Percentiles rank a stretch among this genome's conserved stretches.
phyloP scores from a whole-genome alignment of 2,888 invertebrate genomes.

The Thymelicus sylvestris region DNA sequence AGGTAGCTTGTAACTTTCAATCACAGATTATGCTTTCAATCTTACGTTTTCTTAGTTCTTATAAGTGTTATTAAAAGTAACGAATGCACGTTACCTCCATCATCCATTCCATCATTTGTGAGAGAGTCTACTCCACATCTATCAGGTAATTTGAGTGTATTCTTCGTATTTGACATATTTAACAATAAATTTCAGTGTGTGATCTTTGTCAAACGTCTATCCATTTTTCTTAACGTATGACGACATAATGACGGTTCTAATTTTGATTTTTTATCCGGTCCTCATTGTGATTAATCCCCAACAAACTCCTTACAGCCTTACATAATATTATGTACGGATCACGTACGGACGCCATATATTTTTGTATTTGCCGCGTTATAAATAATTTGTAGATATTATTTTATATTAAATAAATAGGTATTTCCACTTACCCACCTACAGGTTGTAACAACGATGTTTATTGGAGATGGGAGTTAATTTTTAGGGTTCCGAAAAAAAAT shows the following conservation, averaged over 20 bases:
- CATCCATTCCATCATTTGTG: conserved; percentile 56
- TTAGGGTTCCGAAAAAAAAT: too few species aligned
- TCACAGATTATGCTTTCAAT: too few species aligned
- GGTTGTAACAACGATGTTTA: too few species aligned
- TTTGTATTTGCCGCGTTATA: too few species aligned
- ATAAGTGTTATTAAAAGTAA: neutral
- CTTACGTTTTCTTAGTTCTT: neutral
- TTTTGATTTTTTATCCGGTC: conserved; percentile 49
- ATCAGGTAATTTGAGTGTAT: conserved; percentile 72
- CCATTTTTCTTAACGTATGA: conserved; percentile 68
- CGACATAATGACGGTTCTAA: conserved; percentile 66
- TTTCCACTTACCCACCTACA: too few species aligned
- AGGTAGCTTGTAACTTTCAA: too few species aligned
- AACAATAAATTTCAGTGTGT: conserved; percentile 80
- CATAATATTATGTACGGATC: too few species aligned
- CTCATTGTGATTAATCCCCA: neutral
- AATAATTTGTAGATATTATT: too few species aligned
- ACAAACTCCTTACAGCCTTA: neutral
- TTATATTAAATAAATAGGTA: too few species aligned
- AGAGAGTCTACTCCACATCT: conserved; percentile 65
- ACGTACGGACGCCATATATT: too few species aligned
- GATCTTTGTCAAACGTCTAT: conserved; percentile 77
- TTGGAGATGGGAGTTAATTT: too few species aligned
- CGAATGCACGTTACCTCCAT: conserved; percentile 58
- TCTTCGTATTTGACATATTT: conserved; percentile 81